Evolutionary conservation across 2,888 invertebrate species (phyloP).

Genomic region (Temnothorax unifasciatus): DNA sequence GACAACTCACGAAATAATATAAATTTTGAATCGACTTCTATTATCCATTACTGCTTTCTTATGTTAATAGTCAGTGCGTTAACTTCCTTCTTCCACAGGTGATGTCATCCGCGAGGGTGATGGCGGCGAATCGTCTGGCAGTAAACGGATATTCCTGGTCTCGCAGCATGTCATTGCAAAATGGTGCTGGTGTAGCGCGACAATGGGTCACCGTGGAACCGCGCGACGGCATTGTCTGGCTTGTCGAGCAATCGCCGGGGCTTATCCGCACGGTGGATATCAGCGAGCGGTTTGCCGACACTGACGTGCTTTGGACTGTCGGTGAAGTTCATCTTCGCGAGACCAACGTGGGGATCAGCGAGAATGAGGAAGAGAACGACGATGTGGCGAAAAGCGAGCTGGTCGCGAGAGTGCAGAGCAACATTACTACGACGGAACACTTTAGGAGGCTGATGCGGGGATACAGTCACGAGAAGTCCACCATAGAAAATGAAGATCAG

Average conservation of each 20-base stretch:
- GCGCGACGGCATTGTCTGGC: conserved; percentile 87
- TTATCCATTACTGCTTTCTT: not conserved
- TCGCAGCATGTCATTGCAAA: conserved; percentile 89
- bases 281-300: conserved; percentile 89
- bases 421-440: conserved; percentile 87
- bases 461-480: conserved; percentile 83
- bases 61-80: not conserved
- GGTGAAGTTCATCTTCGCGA: conserved; percentile 88
- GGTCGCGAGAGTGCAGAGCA: conserved; percentile 73
- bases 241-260: conserved; percentile 93
- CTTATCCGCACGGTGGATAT: conserved; percentile 90
- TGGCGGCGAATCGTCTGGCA: conserved; percentile 94
- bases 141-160: conserved; percentile 92
- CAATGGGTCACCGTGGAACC: conserved; percentile 95
- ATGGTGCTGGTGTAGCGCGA: conserved; percentile 93
- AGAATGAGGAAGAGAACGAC: conserved; percentile 37
- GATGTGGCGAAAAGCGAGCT: conserved; percentile 17
- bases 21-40: not conserved
- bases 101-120: conserved; percentile 91
- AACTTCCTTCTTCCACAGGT: conserved; percentile 85
- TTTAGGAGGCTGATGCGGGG: conserved; percentile 88
- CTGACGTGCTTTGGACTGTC: conserved; percentile 92
- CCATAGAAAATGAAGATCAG: conserved; percentile 62
- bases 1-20: not conserved
- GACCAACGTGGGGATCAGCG: conserved; percentile 77